A percentile compares a stretch with the other conserved stretches of the same genome.
phyloP scores from a whole-genome alignment of 1,140 invertebrate species.

The Drosophila setifemur region DNA sequence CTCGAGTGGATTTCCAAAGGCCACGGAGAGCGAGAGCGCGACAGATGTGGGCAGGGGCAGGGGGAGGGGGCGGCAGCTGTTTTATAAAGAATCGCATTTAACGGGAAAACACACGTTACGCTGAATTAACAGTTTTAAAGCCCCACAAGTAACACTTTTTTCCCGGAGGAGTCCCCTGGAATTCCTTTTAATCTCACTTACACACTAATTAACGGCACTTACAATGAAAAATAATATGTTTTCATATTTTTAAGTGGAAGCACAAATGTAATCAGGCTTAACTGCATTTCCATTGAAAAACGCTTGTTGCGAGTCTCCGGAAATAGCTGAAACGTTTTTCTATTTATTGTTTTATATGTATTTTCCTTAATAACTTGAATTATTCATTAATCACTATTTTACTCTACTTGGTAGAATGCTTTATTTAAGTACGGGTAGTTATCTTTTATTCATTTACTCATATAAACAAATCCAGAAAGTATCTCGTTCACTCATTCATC shows the following conservation, averaged over 20 bases:
- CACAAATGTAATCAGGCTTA: too few species aligned
- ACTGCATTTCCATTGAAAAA: not conserved
- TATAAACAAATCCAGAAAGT: too few species aligned
- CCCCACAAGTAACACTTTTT: constrained; percentile 6
- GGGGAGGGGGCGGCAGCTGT: not conserved
- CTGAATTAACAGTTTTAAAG: constrained; percentile 8
- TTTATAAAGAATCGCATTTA: constrained; percentile 18
- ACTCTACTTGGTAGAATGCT: too few species aligned
- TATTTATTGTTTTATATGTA: not conserved
- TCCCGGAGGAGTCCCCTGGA: constrained; percentile 15
- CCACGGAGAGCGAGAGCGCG: not conserved
- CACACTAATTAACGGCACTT: not conserved
- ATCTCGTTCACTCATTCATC: too few species aligned
- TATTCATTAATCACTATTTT: too few species aligned
- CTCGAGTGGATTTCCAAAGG: constrained; percentile 23
- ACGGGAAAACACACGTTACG: constrained; percentile 10
- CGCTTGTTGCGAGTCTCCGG: not conserved
- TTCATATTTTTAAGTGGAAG: too few species aligned
- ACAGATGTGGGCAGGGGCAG: not conserved
- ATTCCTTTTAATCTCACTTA: not conserved
- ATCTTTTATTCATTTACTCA: too few species aligned
- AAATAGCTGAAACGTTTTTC: not conserved
- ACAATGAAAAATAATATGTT: not conserved
- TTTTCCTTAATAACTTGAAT: too few species aligned
- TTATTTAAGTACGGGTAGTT: too few species aligned